Conservation (phyloP, 53 echinoderm and acorn worm species). For the Crossaster papposus region DNA sequence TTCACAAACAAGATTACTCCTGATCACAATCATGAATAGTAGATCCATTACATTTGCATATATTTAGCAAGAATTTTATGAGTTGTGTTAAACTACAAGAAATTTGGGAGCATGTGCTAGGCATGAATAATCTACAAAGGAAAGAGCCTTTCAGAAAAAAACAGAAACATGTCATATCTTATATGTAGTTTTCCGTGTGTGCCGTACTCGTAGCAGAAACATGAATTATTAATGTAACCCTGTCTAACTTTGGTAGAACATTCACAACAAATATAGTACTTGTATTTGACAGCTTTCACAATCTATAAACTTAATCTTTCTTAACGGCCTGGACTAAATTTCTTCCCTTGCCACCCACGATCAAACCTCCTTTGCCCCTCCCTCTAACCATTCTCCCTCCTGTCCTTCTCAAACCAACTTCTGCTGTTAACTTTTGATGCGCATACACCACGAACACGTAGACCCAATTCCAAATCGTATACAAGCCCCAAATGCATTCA, state of each 20-base stretch:
- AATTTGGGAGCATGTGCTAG: not conserved
- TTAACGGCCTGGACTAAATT: not conserved
- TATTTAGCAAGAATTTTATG: not conserved
- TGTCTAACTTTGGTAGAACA: too few species aligned
- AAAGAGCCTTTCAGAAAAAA: too few species aligned
- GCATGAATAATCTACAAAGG: not conserved
- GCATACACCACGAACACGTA: not conserved
- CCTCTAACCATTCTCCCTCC: not conserved
- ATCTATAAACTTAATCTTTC: not conserved
- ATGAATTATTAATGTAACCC: too few species aligned
- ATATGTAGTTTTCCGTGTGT: too few species aligned
- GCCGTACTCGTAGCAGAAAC: too few species aligned
- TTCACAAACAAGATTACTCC: not conserved
- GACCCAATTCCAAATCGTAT: not conserved
- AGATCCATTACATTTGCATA: not conserved
- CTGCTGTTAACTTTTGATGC: not conserved
- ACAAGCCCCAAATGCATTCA: slow-evolving; percentile 3
- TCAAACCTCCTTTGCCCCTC: not conserved
- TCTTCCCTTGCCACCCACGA: not conserved
- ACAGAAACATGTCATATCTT: too few species aligned
- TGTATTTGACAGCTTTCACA: too few species aligned
- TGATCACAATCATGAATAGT: not conserved
- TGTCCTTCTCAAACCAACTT: not conserved
- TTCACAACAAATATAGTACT: too few species aligned
- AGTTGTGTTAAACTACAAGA: not conserved